Percentiles rank a stretch among this genome's conserved stretches.
phyloP scores from a whole-genome alignment of 1,140 invertebrate genomes.

The Dryas iulia region DNA sequence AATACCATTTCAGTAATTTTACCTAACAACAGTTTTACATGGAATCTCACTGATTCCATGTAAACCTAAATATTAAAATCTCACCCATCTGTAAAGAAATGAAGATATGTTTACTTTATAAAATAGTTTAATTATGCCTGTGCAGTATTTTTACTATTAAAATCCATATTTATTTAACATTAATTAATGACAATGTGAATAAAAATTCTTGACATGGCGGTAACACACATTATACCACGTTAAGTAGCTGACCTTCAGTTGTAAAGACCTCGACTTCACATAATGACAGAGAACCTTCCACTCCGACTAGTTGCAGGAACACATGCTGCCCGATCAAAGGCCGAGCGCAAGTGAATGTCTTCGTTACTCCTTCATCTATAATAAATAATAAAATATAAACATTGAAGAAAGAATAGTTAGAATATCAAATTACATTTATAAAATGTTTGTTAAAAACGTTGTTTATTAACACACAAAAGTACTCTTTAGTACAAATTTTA shows the following conservation, averaged over 20 bases:
- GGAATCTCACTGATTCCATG: no score
- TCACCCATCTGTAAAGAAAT: no score
- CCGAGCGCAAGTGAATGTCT: constrained; percentile 92
- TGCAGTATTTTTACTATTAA: neutral
- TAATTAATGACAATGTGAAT: constrained; percentile 4
- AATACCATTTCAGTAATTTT: no score
- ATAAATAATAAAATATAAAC: constrained; percentile 17
- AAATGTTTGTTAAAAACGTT: no score
- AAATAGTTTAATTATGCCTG: neutral
- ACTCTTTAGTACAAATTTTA: no score
- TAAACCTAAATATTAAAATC: neutral
- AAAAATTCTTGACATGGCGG: neutral
- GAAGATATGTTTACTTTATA: no score
- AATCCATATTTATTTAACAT: neutral
- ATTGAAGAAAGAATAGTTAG: no score
- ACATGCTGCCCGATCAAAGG: constrained; percentile 92
- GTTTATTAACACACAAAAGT: no score
- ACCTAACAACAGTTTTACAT: no score
- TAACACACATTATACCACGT: neutral
- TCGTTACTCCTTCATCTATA: constrained; percentile 93
- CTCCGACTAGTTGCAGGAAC: constrained; percentile 93
- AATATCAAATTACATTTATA: no score
- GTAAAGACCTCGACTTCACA: constrained; percentile 96
- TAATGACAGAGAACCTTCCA: constrained; percentile 92
- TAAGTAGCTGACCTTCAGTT: constrained; percentile 85